A percentile compares a stretch with the other conserved stretches of the same genome.
Evolutionary conservation across 2,797 vertebrate genomes (phyloP).

Genomic region (Poecile montanus): DNA sequence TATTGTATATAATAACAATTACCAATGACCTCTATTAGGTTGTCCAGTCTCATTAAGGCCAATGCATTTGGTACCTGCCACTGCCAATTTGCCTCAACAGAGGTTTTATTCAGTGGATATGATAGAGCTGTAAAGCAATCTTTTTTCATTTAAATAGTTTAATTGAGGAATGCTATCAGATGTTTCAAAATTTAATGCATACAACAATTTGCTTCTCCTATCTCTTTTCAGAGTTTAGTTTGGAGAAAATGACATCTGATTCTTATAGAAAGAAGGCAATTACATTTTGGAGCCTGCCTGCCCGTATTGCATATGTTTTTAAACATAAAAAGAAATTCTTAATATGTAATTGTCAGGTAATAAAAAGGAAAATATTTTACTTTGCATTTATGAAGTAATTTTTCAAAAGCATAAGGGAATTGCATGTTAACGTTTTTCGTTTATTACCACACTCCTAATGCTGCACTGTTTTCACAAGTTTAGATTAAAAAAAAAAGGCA

Average conservation of each 20-base stretch:
- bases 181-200: constrained; percentile 93
- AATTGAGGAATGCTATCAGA: constrained; percentile 95
- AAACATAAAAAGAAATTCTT: constrained; percentile 87
- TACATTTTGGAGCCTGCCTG: constrained; percentile 81
- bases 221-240: constrained; percentile 80
- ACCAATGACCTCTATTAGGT: constrained; percentile 89
- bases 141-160: constrained; percentile 95
- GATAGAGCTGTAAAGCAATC: constrained; percentile 95
- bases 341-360: constrained; percentile 88
- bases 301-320: constrained; percentile 82
- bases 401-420: constrained; percentile 86
- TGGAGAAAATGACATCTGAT: constrained; percentile 86
- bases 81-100: constrained; percentile 91
- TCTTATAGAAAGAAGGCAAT: constrained; percentile 85
- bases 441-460: constrained; percentile 81
- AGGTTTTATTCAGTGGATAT: constrained; percentile 91
- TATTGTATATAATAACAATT: constrained; percentile 91
- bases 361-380: constrained; percentile 86
- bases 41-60: constrained; percentile 84
- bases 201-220: constrained; percentile 83
- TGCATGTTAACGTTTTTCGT: constrained; percentile 80
- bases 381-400: constrained; percentile 85
- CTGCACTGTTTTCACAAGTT: constrained; percentile 77
- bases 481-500: constrained; percentile 46
- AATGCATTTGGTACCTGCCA: constrained; percentile 87